Evolutionary conservation across 2,113 vertebrate genomes (phyloP), one percentile per base, ranked within the genome.

Genomic region (Coryphaenoides rupestris): DNA sequence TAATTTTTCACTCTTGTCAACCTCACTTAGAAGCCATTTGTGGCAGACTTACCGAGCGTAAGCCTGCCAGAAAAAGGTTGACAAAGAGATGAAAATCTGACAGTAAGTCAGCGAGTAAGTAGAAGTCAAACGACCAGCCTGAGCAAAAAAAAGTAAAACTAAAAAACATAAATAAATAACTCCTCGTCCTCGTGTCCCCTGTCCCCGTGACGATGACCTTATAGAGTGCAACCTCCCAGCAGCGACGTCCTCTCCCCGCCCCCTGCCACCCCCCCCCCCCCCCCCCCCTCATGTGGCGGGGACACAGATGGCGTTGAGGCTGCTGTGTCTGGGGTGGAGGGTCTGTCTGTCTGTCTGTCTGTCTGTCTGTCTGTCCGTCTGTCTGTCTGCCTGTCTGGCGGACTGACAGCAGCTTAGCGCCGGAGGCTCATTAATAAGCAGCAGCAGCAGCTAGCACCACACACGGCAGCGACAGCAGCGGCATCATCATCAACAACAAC

Each of bases 391-490:
- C 52, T 67, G 33, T 45, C 74, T 78, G 74, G 63, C 74, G 60
- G 77, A 67, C 70, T 85, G 83, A 86, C 82, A 85, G 81, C 75
- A 74, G 74, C 71, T 77, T 62, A 64, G 73, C 45, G 80, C 85
- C 78, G 75, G 68, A 70, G 82, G 77, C 78, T 78, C 72, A 74
- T 79, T 82, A 75, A 71, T 59, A 68, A 69, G 69, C 65, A 79
- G 73, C 75, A 76, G 78, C 70, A 55, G 58, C 59, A 45, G 40
- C 47, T 16, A 13, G 15, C 15, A 16, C 47, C 47, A 50, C 47
- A 50, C 68, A 61, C 72, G 68, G 75, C 75, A 66, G 65, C 72
- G 70, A 58, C 54, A 55, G 59, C 60, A 45, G 40, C 40, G 15
- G 46, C 46, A 33, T 5, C 28, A 40, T 7, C 33, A 40, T 40